phyloP scores from a whole-genome alignment of 2,888 invertebrate genomes.

The Orchesella flavescens region DNA sequence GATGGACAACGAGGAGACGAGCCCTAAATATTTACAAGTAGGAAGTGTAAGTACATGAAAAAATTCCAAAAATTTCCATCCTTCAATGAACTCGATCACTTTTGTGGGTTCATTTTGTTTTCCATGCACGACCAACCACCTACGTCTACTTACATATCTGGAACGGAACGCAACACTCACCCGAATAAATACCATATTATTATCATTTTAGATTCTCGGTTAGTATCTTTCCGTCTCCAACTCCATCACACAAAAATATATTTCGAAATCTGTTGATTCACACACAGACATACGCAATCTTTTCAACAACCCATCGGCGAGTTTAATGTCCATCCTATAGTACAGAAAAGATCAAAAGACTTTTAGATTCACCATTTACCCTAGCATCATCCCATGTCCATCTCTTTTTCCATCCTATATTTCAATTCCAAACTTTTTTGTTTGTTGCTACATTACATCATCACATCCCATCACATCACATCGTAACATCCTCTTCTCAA shows the following conservation, averaged over 20 bases:
- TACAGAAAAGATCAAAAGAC: not conserved
- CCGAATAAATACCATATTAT: not conserved
- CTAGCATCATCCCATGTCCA: too few species aligned
- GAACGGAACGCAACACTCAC: not conserved
- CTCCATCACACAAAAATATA: too few species aligned
- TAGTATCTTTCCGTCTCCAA: not conserved
- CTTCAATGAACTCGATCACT: not conserved
- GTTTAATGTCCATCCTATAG: slow-evolving; percentile 18
- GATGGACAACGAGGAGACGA: not conserved
- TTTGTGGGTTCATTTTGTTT: slow-evolving; percentile 1
- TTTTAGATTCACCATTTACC: not conserved
- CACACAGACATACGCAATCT: slow-evolving; percentile 17
- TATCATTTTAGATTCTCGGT: not conserved
- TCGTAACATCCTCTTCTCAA: too few species aligned
- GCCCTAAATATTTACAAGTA: too few species aligned
- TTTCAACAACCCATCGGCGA: slow-evolving; percentile 27
- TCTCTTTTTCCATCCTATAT: not conserved
- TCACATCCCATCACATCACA: too few species aligned
- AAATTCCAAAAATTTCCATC: too few species aligned
- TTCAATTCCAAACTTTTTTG: too few species aligned
- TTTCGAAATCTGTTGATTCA: slow-evolving; percentile 50
- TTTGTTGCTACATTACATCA: too few species aligned
- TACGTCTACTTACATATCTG: not conserved
- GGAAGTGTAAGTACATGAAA: not conserved
- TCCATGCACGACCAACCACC: not conserved